These are phyloP conservation scores for Malurus melanocephalus DNA, from an alignment of 2,113 vertebrate species.

Conservation along the genomic window DNA sequence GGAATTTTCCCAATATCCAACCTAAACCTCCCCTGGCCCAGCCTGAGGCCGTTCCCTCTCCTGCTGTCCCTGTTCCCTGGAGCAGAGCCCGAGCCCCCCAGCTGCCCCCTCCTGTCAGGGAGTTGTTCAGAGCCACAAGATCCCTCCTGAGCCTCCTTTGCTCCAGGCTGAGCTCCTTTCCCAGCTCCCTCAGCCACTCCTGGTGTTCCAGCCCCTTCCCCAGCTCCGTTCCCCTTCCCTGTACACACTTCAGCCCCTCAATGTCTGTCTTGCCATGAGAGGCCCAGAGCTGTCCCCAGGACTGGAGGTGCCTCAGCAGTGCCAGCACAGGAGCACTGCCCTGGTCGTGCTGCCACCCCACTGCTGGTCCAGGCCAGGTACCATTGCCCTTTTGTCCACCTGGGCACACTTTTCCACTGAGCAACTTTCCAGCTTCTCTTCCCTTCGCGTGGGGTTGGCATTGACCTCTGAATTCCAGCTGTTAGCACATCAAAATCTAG, in stretches of 20 bases:
- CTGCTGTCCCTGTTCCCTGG: background rate
- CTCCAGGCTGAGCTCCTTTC: background rate
- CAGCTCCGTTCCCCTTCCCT: background rate
- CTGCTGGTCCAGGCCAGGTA: background rate
- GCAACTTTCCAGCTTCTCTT: background rate
- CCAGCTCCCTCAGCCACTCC: background rate
- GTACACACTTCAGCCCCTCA: accelerated
- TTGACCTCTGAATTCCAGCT: background rate
- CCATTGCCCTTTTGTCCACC: background rate
- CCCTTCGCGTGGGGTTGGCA: background rate
- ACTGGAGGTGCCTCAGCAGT: background rate
- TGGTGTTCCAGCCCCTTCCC: background rate
- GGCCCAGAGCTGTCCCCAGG: accelerated
- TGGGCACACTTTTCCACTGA: background rate
- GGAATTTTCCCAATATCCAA: background rate
- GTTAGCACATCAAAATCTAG: background rate
- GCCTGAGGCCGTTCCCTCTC: accelerated
- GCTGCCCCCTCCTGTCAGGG: background rate
- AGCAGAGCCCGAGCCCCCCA: accelerated
- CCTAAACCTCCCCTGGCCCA: background rate
- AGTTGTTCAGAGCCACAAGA: background rate
- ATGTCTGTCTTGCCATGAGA: background rate
- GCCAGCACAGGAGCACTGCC: background rate
- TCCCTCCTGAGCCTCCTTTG: background rate
- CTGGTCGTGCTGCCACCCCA: background rate